Evolutionary conservation across 2,113 vertebrate species (phyloP), one percentile per base, ranked within the genome.

Genomic region (Phylloscopus trochilus): DNA sequence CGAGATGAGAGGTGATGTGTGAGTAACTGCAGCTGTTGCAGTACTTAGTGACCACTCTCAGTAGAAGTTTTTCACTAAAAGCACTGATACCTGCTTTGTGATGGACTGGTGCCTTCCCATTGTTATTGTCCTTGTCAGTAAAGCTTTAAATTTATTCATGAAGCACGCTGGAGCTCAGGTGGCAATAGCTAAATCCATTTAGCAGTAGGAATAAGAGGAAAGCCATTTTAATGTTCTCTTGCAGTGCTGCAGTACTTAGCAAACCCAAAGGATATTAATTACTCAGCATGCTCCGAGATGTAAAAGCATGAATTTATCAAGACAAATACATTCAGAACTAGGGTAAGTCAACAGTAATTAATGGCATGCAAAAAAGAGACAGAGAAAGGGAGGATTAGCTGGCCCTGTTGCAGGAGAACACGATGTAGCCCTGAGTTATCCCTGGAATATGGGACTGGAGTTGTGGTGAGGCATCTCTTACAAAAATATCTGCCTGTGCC

Each of bases 191-290:
- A 96, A 97, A 96, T 97, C 96, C 92, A 95, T 97, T 98, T 97
- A 97, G 97, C 95, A 89, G 94, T 97, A 95, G 96, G 96, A 97
- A 82, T 93, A 95, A 95, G 92, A 97, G 90, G 93, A 91, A 96
- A 97, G 94, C 94, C 95, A 93, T 97, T 97, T 97, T 93, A 95
- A 91, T 87, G 87, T 97, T 97, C 83, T 80, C 91, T 97, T 64
- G 62, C 93, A 79, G 83, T 83, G 90, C 92, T 86, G 87, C 95
- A 91, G 91, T 73, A 85, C 94, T 96, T 96, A 96, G 96, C 89
- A 81, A 95, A 92, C 95, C 93, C 97, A 97, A 95, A 97, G 96
- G 96, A 96, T 97, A 95, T 97, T 97, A 97, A 97, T 98, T 97
- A 96, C 97, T 97, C 92, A 92, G 97, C 92, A 87, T 95, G 96